A percentile compares a stretch with the other conserved stretches of the same genome.
Evolutionary conservation across 2,888 invertebrate species (phyloP).

Genomic region (Drosophila flavopinicola): DNA sequence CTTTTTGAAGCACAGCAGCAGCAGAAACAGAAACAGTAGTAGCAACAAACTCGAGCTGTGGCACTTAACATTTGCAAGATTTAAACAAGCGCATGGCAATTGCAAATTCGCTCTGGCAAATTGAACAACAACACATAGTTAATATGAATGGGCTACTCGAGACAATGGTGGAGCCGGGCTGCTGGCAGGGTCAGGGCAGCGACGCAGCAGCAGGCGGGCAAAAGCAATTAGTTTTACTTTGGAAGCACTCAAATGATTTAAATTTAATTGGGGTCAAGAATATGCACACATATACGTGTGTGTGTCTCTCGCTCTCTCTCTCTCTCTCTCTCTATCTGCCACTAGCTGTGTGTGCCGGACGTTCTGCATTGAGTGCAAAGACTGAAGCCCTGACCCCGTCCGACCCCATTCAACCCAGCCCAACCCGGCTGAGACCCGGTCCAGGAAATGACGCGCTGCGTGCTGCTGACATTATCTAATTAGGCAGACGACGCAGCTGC

Average conservation of each 20-base stretch:
- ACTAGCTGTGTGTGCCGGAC: constrained; percentile 8
- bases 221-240: constrained; percentile 79
- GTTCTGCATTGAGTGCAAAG: constrained; percentile 25
- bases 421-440: constrained; percentile 1
- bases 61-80: constrained; percentile 32
- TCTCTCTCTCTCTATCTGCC: no score
- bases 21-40: no score
- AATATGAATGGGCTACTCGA: constrained; percentile 39
- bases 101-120: constrained; percentile 53
- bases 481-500: constrained; percentile 57
- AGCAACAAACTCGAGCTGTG: constrained; percentile 13
- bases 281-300: constrained; percentile 17
- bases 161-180: constrained; percentile 28
- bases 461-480: constrained; percentile 80
- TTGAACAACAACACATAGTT: constrained; percentile 20
- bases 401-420: neutral
- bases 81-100: constrained; percentile 43
- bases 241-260: constrained; percentile 74
- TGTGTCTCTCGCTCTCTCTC: constrained; percentile 6
- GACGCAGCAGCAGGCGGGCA: constrained; percentile 17
- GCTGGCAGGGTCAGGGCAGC: neutral
- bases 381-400: constrained; percentile 9
- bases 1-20: constrained; percentile 17
- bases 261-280: constrained; percentile 80
- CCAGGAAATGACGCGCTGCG: constrained; percentile 54